Evolutionary conservation across 2,888 invertebrate genomes (phyloP).

Genomic region (Drosophila yooni): DNA sequence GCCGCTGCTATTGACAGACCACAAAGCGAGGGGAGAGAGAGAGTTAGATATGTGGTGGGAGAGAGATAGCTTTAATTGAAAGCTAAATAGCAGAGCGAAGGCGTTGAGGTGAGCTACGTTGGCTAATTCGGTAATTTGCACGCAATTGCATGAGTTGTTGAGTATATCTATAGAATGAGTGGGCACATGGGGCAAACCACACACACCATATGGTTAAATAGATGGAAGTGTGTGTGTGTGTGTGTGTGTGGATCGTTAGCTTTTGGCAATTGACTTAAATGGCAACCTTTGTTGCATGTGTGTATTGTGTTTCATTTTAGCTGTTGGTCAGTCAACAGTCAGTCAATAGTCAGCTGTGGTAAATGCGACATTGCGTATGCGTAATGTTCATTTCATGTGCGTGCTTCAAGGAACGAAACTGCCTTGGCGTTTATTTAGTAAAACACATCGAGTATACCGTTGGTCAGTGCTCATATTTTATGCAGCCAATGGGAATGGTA

Average conservation of each 20-base stretch:
- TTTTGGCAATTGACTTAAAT: conserved; percentile 77
- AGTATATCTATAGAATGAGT: conserved; percentile 75
- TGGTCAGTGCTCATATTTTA: conserved; percentile 20
- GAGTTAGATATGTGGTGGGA: not conserved
- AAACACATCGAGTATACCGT: conserved; percentile 22
- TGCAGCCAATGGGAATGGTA: conserved; percentile 3
- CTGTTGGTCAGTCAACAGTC: conserved; percentile 15
- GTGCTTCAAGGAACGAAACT: conserved; percentile 54
- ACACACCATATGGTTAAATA: conserved; percentile 33
- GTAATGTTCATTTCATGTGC: conserved; percentile 77
- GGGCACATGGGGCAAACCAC: conserved; percentile 45
- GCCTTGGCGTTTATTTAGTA: conserved; percentile 46
- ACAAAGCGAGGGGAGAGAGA: not conserved
- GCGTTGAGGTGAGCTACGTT: conserved; percentile 72
- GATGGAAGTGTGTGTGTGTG: conserved; percentile 10
- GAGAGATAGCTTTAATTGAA: conserved; percentile 68
- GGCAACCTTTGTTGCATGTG: conserved; percentile 69
- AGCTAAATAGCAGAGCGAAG: conserved; percentile 69
- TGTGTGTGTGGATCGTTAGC: conserved; percentile 63
- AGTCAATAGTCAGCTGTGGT: not conserved
- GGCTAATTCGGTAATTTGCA: conserved; percentile 79
- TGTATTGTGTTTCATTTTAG: conserved; percentile 51
- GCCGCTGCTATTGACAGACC: conserved; percentile 64
- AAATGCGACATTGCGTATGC: conserved; percentile 65
- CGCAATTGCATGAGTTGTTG: conserved; percentile 81